Base-by-base conservation (phyloP, 2,888 invertebrate genomes). In the Cyrtodaria siliqua region DNA sequence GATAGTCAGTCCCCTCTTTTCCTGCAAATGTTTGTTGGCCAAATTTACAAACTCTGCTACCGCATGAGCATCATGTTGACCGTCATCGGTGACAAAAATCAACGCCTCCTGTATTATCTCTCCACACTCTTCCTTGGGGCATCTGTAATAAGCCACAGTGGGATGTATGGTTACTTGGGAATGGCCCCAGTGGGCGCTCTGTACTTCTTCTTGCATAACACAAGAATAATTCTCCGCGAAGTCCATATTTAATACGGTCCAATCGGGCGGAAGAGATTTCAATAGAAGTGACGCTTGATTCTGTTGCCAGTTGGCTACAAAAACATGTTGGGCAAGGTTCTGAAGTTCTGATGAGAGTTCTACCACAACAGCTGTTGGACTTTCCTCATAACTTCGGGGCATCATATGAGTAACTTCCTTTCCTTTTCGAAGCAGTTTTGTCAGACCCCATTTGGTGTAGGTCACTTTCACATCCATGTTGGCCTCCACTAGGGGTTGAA, bases 221-320 rank as follows among this genome's bases (percentile, higher is more conserved):
- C 73, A 66, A 1, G 56, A 26, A 20, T 62, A 74, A 57, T 74
- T 79, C 38, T 79, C 74, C 3, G 79, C 60, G 57, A 74, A 74
- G 56, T 78, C 78, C 26, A 78, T 42, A 20, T 59, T 66, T 29
- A 69, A 14, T 14, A 69, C 38, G 16, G 55, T 56, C 56, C 38
- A 50, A 3, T 47, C 49, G 26, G 14, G 2, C 16, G 69, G 66
- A 3, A 72, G 6, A 8, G 20, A 24, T 44, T 62, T 14, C n/a
- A 56, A 18, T 2, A 56, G 56, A 4, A 2, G 18, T 56, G 56
- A 29, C 16, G 29, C 26, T 29, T 56, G 56, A 8, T 56, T n/a
- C 12, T 56, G 56, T n/a, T 56, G 56, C 56, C 56, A 56, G 3
- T 2, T 20, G 6, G 56, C 33, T 29, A 33, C 56, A 33, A 26